Evolutionary conservation across 1,140 invertebrate species (phyloP).

Genomic region (Cyrtorhinus lividipennis): DNA sequence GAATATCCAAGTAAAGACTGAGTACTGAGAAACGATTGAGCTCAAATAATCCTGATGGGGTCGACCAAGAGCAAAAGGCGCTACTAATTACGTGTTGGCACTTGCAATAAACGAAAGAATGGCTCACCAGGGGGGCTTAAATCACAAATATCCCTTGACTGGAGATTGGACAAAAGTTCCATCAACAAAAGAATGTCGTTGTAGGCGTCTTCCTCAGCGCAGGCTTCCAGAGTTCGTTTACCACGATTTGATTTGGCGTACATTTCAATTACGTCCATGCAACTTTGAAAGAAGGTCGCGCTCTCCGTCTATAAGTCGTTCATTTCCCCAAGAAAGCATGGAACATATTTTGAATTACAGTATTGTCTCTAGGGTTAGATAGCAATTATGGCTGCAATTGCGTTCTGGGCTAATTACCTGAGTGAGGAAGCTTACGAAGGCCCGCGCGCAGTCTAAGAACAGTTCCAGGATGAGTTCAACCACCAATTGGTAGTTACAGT

Average conservation of each 20-base stretch:
- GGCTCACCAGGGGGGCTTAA: background rate
- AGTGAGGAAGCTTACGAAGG: slow-evolving; percentile 49
- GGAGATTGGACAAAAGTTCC: slow-evolving; percentile 51
- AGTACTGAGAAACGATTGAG: too few species aligned
- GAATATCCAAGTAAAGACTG: too few species aligned
- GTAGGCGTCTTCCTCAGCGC: slow-evolving; percentile 54
- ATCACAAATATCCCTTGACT: slow-evolving; percentile 36
- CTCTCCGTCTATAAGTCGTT: slow-evolving; percentile 41
- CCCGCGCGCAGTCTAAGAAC: slow-evolving; percentile 51
- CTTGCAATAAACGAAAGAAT: too few species aligned
- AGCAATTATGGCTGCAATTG: too few species aligned
- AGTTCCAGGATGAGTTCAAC: slow-evolving; percentile 64
- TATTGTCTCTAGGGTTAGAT: too few species aligned
- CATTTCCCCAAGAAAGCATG: too few species aligned
- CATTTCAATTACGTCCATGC: slow-evolving; percentile 45
- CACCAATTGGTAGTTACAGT: slow-evolving; percentile 68
- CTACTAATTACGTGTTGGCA: too few species aligned
- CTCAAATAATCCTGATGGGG: too few species aligned
- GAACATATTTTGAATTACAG: too few species aligned
- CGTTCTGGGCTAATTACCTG: too few species aligned
- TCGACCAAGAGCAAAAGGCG: too few species aligned
- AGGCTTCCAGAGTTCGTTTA: slow-evolving; percentile 36
- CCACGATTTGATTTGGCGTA: slow-evolving; percentile 53
- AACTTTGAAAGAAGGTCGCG: slow-evolving; percentile 42
- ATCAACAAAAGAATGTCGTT: slow-evolving; percentile 55